Conservation (phyloP, 2,797 vertebrate species). For the Xiphorhynchus erythropygius region DNA sequence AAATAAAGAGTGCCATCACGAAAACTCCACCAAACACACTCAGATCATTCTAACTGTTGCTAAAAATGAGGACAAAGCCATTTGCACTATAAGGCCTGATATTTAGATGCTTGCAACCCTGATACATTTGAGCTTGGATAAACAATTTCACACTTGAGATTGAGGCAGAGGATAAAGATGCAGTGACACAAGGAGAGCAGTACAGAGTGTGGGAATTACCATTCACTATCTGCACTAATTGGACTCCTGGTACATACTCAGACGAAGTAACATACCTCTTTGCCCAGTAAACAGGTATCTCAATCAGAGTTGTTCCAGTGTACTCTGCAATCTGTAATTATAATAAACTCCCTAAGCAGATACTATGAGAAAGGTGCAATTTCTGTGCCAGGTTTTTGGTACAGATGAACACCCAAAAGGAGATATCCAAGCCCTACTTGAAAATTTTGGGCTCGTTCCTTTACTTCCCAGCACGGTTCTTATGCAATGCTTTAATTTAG, state of each 20-base stretch:
- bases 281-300: neutral
- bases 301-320: neutral
- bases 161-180: neutral
- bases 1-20: neutral
- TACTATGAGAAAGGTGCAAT: neutral
- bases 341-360: neutral
- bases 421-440: neutral
- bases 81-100: neutral
- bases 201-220: neutral
- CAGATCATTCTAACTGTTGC: neutral
- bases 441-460: neutral
- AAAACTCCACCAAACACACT: neutral
- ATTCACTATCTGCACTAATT: neutral
- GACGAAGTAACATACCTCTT: neutral
- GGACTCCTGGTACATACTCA: neutral
- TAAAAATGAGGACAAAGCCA: neutral
- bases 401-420: neutral
- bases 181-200: neutral
- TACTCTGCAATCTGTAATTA: neutral
- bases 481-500: slow-evolving; percentile 38
- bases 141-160: neutral
- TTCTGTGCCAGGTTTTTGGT: neutral
- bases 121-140: neutral
- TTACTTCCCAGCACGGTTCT: neutral
- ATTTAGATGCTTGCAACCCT: neutral